Evolutionary conservation across 2,888 invertebrate genomes (phyloP).

Genomic region (Nomada goodeniana): DNA sequence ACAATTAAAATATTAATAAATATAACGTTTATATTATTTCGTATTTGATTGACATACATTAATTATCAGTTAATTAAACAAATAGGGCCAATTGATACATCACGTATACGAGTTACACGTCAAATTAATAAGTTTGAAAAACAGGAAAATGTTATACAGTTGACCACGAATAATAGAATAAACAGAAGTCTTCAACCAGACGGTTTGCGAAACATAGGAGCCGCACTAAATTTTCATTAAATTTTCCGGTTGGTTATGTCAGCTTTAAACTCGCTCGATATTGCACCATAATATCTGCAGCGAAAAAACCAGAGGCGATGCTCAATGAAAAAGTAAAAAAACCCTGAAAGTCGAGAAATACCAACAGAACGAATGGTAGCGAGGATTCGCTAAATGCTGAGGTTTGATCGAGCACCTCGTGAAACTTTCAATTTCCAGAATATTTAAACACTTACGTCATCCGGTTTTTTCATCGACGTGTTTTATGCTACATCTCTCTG

Average conservation of each 20-base stretch:
- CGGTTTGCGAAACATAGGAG: not conserved
- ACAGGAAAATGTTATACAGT: not conserved
- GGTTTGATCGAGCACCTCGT: not conserved
- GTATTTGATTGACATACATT: not conserved
- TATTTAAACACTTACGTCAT: not conserved
- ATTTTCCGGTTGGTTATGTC: constrained; percentile 41
- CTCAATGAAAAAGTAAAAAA: constrained; percentile 24
- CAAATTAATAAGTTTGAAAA: not conserved
- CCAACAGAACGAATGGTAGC: not conserved
- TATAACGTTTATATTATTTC: not conserved
- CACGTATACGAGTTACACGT: too few relatives aligned
- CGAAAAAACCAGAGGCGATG: constrained; percentile 18
- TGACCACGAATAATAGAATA: not conserved
- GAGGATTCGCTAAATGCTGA: not conserved
- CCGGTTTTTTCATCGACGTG: not conserved
- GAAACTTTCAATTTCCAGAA: not conserved
- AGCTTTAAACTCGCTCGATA: constrained; percentile 55
- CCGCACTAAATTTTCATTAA: not conserved
- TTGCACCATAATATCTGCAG: constrained; percentile 51
- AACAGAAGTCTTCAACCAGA: not conserved
- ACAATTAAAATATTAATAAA: too few relatives aligned
- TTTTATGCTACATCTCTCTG: not conserved
- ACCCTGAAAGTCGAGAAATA: constrained; percentile 5
- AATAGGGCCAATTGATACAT: not conserved
- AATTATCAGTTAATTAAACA: not conserved